phyloP scores from a whole-genome alignment of 2,888 invertebrate genomes.

The Leptinotarsa peninsularis region DNA sequence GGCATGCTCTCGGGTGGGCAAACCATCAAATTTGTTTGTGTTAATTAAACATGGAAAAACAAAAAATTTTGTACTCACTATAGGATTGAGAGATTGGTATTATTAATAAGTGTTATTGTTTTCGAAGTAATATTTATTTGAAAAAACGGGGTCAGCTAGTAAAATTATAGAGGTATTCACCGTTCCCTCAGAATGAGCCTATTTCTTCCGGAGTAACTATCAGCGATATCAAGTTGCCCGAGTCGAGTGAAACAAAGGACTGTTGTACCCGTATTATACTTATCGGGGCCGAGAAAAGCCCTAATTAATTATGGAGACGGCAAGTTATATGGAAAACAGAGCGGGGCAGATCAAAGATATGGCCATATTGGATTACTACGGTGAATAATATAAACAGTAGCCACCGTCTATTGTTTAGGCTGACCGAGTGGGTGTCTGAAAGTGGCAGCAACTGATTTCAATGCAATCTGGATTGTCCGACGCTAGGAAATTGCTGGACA shows the following conservation, averaged over 20 bases:
- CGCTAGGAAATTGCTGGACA: conserved; percentile 9
- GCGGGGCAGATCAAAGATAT: conserved; percentile 62
- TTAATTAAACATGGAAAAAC: no score
- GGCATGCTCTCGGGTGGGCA: no score
- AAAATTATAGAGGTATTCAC: background rate
- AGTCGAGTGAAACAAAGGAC: conserved; percentile 47
- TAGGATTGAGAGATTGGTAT: no score
- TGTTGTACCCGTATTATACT: conserved; percentile 49
- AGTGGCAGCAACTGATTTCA: conserved; percentile 14
- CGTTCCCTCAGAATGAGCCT: background rate
- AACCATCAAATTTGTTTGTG: no score
- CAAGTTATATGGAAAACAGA: conserved; percentile 60
- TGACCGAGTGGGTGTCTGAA: conserved; percentile 42
- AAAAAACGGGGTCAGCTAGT: no score
- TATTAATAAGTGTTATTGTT: no score
- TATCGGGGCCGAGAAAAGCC: conserved; percentile 48
- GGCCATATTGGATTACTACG: conserved; percentile 59
- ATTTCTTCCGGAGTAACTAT: conserved; percentile 12
- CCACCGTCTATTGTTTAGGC: conserved; percentile 58
- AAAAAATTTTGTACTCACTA: no score
- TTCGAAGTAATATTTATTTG: no score
- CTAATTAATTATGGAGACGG: conserved; percentile 61
- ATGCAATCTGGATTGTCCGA: conserved; percentile 9
- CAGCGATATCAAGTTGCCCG: conserved; percentile 44
- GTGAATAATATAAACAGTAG: conserved; percentile 61